phyloP scores from a whole-genome alignment of 2,888 invertebrate species.

The Temnothorax rugatulus region DNA sequence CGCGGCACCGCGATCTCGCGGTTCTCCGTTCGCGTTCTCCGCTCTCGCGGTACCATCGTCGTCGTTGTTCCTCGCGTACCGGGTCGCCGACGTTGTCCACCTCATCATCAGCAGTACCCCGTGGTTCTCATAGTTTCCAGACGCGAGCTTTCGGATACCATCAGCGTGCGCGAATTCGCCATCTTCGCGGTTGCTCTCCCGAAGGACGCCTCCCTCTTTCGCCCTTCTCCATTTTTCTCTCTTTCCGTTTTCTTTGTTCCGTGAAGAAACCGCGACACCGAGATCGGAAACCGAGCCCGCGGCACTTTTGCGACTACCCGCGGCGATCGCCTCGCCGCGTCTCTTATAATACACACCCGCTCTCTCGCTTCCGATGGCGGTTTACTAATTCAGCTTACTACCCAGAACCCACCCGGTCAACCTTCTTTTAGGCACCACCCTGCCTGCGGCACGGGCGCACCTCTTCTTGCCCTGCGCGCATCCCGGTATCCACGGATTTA shows the following conservation, averaged over 20 bases:
- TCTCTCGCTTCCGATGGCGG: slow-evolving; percentile 71
- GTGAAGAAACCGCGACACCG: slow-evolving; percentile 46
- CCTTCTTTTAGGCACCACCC: slow-evolving; percentile 75
- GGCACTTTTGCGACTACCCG: slow-evolving; percentile 73
- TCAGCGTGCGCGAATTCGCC: slow-evolving; percentile 24
- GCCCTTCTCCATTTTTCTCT: neutral
- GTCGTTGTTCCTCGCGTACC: neutral
- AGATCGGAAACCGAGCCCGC: slow-evolving; percentile 59
- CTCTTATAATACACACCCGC: slow-evolving; percentile 70
- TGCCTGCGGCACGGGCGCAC: slow-evolving; percentile 49
- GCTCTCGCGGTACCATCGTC: slow-evolving; percentile 24
- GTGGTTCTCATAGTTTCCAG: neutral
- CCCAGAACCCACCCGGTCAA: slow-evolving; percentile 74
- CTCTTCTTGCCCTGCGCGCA: slow-evolving; percentile 54
- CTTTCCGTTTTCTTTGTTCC: neutral
- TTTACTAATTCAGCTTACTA: slow-evolving; percentile 66
- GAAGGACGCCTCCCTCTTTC: neutral
- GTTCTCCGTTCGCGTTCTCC: slow-evolving; percentile 39
- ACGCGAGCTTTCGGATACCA: neutral
- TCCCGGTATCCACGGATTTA: slow-evolving; percentile 80
- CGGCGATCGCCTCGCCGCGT: slow-evolving; percentile 72
- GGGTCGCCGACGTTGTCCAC: neutral
- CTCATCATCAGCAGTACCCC: neutral
- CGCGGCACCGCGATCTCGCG: slow-evolving; percentile 16
- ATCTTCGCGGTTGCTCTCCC: neutral